These are phyloP conservation scores for Toxotes jaculatrix DNA, from an alignment of 2,113 vertebrate species.

Conservation along the genomic window DNA sequence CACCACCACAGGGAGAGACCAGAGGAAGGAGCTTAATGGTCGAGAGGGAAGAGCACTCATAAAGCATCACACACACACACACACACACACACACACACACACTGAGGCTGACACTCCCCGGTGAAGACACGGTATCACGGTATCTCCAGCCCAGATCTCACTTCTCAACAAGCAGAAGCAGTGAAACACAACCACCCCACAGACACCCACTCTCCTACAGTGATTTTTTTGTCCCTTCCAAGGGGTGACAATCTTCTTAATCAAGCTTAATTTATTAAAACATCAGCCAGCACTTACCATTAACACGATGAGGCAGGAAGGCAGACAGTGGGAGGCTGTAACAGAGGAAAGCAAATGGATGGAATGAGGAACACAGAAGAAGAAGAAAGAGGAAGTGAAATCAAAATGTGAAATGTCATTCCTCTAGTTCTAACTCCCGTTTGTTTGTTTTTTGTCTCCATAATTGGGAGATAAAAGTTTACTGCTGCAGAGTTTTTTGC, in stretches of 20 bases:
- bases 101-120: conserved; percentile 30
- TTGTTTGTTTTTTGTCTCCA: not conserved
- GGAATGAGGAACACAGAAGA: conserved; percentile 10
- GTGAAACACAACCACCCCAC: conserved; percentile 1
- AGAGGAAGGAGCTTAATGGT: conserved; percentile 93
- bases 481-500: not conserved
- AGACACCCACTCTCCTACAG: conserved; percentile 75
- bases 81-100: conserved; percentile 38
- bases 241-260: conserved; percentile 82
- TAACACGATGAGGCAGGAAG: conserved; percentile 66
- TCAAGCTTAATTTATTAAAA: conserved; percentile 83
- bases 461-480: not conserved
- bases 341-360: conserved; percentile 31
- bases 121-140: conserved; percentile 47
- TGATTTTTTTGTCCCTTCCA: conserved; percentile 84
- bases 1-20: conserved; percentile 97
- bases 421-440: not conserved
- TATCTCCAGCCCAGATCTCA: conserved; percentile 15
- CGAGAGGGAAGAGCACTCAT: conserved; percentile 92
- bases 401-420: not conserved
- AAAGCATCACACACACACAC: conserved; percentile 82
- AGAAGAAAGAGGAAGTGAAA: not conserved
- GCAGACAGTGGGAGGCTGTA: conserved; percentile 40
- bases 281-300: conserved; percentile 71
- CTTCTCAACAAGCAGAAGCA: conserved; percentile 26